Evolutionary conservation across 2,888 invertebrate species (phyloP), one percentile per base, ranked within the genome.

Genomic region (Athetis lepigone): DNA sequence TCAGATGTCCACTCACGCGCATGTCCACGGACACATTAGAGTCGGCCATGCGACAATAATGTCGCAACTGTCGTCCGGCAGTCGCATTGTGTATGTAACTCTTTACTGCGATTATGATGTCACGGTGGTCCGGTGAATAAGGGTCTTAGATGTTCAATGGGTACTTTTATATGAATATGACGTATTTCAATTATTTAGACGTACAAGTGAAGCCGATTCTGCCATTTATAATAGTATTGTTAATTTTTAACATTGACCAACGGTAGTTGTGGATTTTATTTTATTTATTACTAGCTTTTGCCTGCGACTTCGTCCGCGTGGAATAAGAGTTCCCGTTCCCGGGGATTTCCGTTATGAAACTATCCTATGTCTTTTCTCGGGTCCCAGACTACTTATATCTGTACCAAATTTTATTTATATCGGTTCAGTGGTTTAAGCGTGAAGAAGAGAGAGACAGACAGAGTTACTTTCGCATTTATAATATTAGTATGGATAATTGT

Each of bases 41-140:
- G 19, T 47, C 64, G 54, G 37, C 57, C 77, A 67, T 46, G 79
- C 77, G 79, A 73, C 66, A 60, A 64, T 79, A 76, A 77, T 58
- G 73, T 79, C 73, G 59, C 73, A 73, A 79, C 77, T 79, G 70
- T 62, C 66, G 70, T 61, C 73, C 60, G 60, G 43, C 57, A 39
- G 60, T n/a, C 43, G 47, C 50, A 75, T 68, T 76, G 76, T 75
- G 57, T 21, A 43, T 45, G 47, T 49, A 79, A 77, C 77, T 77
- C 79, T 76, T 72, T 76, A 61, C 65, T 72, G 40, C 58, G 58
- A 79, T 71, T 75, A 68, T 75, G 67, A 64, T 67, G 67, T 79
- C 67, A 76, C 37, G 79, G 79, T 75, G 76, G 76, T 79, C 77
- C 39, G 1, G 27, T 58, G 18, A 61, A 73, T 58, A 27, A 51